Percentiles rank a stretch among this genome's conserved stretches.
phyloP scores from a whole-genome alignment of 2,888 invertebrate species.

The Clivina fossor region DNA sequence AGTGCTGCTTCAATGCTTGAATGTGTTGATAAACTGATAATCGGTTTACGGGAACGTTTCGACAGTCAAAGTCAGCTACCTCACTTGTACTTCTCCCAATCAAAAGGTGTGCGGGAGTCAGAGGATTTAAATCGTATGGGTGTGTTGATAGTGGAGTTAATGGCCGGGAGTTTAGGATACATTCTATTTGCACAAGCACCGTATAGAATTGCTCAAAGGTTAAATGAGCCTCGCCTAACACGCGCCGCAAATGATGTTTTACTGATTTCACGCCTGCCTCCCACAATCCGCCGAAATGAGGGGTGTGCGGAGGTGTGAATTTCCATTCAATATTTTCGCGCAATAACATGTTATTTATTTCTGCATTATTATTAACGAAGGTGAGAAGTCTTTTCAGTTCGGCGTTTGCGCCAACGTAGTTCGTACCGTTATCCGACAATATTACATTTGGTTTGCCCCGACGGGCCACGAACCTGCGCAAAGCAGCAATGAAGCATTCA shows the following conservation, averaged over 20 bases:
- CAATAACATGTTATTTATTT: not conserved
- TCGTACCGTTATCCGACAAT: constrained; percentile 38
- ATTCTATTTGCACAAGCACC: constrained; percentile 37
- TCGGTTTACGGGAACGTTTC: constrained; percentile 27
- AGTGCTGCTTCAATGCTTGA: constrained; percentile 35
- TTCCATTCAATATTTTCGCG: constrained; percentile 38
- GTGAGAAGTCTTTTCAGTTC: constrained; percentile 14
- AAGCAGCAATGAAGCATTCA: constrained; percentile 36
- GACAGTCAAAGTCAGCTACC: constrained; percentile 41
- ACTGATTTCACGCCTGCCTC: constrained; percentile 32
- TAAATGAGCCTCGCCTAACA: constrained; percentile 29
- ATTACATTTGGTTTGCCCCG: constrained; percentile 36
- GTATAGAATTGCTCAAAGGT: constrained; percentile 39
- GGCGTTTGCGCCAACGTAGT: constrained; percentile 34
- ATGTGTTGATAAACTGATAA: constrained; percentile 37
- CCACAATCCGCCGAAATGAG: constrained; percentile 36
- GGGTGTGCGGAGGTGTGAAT: constrained; percentile 41
- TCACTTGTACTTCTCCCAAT: constrained; percentile 40
- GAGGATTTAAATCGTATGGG: constrained; percentile 35
- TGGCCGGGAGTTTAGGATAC: constrained; percentile 38
- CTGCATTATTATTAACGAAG: not conserved
- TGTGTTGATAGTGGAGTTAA: constrained; percentile 38
- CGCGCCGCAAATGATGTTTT: constrained; percentile 36
- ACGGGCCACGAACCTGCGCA: constrained; percentile 37
- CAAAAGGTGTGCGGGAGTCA: constrained; percentile 45